Percentiles rank a stretch among this genome's conserved stretches.
These are phyloP conservation scores for Deilephila porcellus DNA, from an alignment of 2,888 invertebrate genomes.

Conservation along the genomic window DNA sequence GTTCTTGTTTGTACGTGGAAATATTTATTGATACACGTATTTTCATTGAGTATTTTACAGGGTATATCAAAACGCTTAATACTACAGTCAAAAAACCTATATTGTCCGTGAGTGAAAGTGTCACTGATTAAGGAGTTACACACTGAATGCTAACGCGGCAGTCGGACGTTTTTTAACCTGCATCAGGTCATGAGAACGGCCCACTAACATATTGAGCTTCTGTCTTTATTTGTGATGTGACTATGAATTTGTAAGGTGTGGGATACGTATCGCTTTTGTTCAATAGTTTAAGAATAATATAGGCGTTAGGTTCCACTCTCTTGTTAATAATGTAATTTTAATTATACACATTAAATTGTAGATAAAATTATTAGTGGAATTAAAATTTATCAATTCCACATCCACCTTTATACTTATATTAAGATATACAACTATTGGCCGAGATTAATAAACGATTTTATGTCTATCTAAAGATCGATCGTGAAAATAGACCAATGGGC, in stretches of 20 bases:
- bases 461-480: too few species aligned
- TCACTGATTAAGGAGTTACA: conserved; percentile 6
- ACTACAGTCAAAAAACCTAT: neutral
- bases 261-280: neutral
- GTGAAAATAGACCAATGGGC: too few species aligned
- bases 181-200: conserved; percentile 77
- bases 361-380: too few species aligned
- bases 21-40: too few species aligned
- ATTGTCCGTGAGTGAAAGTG: conserved; percentile 12
- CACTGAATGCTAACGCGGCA: conserved; percentile 30
- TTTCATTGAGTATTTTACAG: too few species aligned
- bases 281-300: neutral
- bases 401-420: neutral
- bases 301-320: neutral
- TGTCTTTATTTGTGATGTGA: conserved; percentile 49
- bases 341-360: too few species aligned
- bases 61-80: neutral
- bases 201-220: conserved; percentile 68
- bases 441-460: too few species aligned
- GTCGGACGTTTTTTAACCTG: conserved; percentile 45
- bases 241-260: conserved; percentile 36
- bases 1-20: neutral
- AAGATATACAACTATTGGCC: neutral
- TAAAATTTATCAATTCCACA: too few species aligned
- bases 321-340: too few species aligned